A percentile compares a stretch with the other conserved stretches of the same genome.
These are phyloP conservation scores for Gulo gulo DNA, from an alignment of 2,113 vertebrate species.

Conservation along the genomic window DNA sequence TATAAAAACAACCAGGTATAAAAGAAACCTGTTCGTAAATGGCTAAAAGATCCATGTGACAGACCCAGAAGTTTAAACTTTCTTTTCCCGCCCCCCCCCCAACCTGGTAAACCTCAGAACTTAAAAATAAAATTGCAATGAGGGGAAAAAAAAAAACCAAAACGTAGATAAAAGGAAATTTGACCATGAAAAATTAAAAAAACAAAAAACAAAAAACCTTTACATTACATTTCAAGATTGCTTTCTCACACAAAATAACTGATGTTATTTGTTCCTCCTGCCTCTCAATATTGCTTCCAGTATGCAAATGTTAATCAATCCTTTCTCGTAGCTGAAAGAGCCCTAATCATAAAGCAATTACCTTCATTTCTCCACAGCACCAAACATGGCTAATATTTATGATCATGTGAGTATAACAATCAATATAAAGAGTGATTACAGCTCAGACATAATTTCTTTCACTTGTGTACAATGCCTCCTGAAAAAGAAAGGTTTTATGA, in stretches of 20 bases:
- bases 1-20: constrained; percentile 78
- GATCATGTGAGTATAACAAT: constrained; percentile 87
- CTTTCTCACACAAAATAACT: constrained; percentile 79
- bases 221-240: constrained; percentile 75
- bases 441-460: constrained; percentile 83
- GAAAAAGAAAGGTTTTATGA: constrained; percentile 80
- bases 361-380: constrained; percentile 87
- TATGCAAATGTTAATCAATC: constrained; percentile 87
- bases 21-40: constrained; percentile 78
- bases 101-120: constrained; percentile 57
- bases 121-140: constrained; percentile 43
- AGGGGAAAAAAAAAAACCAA: neutral
- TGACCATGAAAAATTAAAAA: constrained; percentile 44
- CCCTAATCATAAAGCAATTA: constrained; percentile 90
- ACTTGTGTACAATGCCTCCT: constrained; percentile 80
- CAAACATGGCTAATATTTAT: constrained; percentile 90
- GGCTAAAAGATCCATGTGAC: constrained; percentile 76
- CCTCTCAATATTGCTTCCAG: constrained; percentile 82
- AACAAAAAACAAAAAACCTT: constrained; percentile 48
- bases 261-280: constrained; percentile 79
- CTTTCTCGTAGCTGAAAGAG: constrained; percentile 85
- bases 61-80: constrained; percentile 81
- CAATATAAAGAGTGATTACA: constrained; percentile 86
- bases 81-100: neutral
- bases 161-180: constrained; percentile 47